phyloP scores from a whole-genome alignment of 2,888 invertebrate genomes.

The Brenthis daphne region DNA sequence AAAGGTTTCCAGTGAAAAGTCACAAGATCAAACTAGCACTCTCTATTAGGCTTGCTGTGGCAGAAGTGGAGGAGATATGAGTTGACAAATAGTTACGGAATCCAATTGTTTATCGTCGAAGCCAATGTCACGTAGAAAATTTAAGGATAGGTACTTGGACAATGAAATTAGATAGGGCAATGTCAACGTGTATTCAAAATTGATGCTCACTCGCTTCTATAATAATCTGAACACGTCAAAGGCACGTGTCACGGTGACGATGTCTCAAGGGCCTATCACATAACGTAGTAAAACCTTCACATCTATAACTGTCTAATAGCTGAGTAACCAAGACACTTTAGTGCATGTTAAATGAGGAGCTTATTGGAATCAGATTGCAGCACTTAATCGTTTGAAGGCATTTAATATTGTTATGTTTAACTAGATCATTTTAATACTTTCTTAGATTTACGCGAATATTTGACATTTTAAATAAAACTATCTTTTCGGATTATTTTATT shows the following conservation, averaged over 20 bases:
- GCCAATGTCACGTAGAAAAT: not conserved
- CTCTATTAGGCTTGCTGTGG: too few species aligned
- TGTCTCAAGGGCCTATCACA: slow-evolving; percentile 16
- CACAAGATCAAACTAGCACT: too few species aligned
- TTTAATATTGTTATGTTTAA: not conserved
- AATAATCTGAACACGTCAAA: slow-evolving; percentile 20
- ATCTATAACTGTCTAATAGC: slow-evolving; percentile 6
- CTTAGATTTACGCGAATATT: too few species aligned
- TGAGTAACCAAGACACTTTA: not conserved
- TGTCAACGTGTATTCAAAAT: not conserved
- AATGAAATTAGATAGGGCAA: not conserved
- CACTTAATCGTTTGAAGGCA: not conserved
- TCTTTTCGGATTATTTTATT: too few species aligned
- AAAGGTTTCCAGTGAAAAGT: too few species aligned
- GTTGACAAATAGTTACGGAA: too few species aligned
- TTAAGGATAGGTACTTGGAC: not conserved
- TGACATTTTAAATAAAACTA: too few species aligned
- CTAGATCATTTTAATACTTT: too few species aligned
- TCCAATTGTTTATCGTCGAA: not conserved
- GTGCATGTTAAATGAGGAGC: not conserved
- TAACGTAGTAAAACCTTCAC: slow-evolving; percentile 13
- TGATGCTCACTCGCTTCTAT: not conserved
- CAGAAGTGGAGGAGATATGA: too few species aligned
- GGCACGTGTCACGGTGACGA: slow-evolving; percentile 17
- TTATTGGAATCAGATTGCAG: not conserved